Conservation (phyloP, 2,797 vertebrate species). For the Macropus fuliginosus region DNA sequence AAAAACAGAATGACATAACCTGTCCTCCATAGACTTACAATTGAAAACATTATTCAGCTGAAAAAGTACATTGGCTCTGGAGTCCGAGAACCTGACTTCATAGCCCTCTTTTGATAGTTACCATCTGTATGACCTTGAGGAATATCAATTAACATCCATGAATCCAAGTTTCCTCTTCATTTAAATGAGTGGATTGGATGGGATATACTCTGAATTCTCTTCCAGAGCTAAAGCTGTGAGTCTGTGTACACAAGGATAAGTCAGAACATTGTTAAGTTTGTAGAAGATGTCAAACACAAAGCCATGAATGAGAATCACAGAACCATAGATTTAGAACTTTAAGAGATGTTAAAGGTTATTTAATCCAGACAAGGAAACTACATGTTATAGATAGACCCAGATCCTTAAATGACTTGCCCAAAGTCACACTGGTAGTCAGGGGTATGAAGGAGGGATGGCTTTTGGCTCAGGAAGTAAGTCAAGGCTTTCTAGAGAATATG, state of each 20-base stretch:
- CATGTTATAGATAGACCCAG: neutral
- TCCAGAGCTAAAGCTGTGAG: neutral
- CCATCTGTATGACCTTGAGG: neutral
- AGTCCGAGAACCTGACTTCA: neutral
- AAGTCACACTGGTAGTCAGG: neutral
- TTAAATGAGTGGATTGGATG: neutral
- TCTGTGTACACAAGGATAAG: neutral
- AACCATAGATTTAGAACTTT: neutral
- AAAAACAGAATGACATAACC: neutral
- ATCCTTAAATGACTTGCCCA: neutral
- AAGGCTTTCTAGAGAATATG: neutral
- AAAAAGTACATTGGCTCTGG: neutral
- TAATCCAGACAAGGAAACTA: neutral
- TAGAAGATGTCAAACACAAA: neutral
- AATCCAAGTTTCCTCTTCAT: neutral
- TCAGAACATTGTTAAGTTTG: neutral
- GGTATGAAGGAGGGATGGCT: neutral
- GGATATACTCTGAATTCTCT: neutral
- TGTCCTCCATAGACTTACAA: neutral
- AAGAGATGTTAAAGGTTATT: neutral
- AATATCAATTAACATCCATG: neutral
- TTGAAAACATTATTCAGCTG: neutral
- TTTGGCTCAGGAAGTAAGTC: neutral
- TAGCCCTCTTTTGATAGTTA: neutral
- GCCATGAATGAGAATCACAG: neutral